phyloP scores from a whole-genome alignment of 2,113 vertebrate species.

The Xiphophorus couchianus region DNA sequence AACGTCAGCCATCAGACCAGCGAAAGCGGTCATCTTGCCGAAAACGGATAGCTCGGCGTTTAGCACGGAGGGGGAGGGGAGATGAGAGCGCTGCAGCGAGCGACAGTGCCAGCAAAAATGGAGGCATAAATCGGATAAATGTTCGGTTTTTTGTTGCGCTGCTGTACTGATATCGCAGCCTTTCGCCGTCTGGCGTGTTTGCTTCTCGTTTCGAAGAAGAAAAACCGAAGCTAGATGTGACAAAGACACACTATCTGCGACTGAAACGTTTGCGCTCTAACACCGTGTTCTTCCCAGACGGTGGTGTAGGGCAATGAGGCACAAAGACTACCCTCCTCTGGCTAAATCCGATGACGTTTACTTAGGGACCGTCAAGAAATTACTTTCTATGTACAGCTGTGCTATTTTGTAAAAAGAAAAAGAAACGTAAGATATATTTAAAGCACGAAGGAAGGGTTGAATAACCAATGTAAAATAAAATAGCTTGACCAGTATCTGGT shows the following conservation, averaged over 20 bases:
- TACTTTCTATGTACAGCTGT: not conserved
- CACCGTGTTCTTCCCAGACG: constrained; percentile 43
- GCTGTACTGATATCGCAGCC: constrained; percentile 5
- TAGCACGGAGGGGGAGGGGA: constrained; percentile 74
- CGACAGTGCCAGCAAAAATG: constrained; percentile 44
- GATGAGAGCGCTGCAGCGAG: constrained; percentile 33
- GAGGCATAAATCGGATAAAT: constrained; percentile 12
- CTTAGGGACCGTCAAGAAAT: constrained; percentile 61
- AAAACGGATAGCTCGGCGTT: constrained; percentile 59
- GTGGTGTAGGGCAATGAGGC: constrained; percentile 47
- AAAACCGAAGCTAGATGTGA: constrained; percentile 16
- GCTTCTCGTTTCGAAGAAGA: constrained; percentile 30
- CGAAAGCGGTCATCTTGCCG: constrained; percentile 52
- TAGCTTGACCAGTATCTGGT: no score
- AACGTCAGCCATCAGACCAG: constrained; percentile 54
- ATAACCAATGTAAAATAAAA: not conserved
- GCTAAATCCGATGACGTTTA: constrained; percentile 43
- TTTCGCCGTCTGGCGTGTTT: constrained; percentile 25
- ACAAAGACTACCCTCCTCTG: constrained; percentile 30
- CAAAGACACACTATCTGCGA: constrained; percentile 38
- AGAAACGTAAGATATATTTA: not conserved
- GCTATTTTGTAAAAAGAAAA: not conserved
- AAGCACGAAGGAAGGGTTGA: not conserved
- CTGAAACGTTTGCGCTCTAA: constrained; percentile 24
- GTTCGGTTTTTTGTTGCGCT: constrained; percentile 22